These are phyloP conservation scores for Budorcas taxicolor DNA, from an alignment of 2,113 vertebrate species.

Conservation along the genomic window DNA sequence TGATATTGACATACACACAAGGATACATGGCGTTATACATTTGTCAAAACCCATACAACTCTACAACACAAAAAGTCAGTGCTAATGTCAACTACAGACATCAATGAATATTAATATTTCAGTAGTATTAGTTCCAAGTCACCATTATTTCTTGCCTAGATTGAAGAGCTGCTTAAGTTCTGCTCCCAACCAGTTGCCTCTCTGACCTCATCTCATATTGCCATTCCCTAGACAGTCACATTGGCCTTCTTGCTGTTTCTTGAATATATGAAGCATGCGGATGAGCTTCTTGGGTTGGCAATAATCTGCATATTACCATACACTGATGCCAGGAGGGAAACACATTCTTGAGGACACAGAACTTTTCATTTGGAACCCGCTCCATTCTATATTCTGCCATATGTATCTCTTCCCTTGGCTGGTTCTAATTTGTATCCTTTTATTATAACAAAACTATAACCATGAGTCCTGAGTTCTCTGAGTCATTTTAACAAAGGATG, in stretches of 20 bases:
- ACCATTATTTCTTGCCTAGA: not conserved
- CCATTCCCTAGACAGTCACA: not conserved
- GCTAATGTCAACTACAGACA: not conserved
- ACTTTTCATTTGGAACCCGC: not conserved
- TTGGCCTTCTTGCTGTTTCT: not conserved
- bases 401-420: not conserved
- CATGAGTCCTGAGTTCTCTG: not conserved
- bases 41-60: not conserved
- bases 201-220: not conserved
- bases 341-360: not conserved
- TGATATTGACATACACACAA: not conserved
- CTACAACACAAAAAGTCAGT: not conserved
- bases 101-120: not conserved
- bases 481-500: not conserved
- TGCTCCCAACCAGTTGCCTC: not conserved
- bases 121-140: not conserved
- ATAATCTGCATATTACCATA: not conserved
- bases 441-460: not conserved
- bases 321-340: not conserved
- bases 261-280: not conserved
- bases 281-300: not conserved
- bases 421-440: not conserved
- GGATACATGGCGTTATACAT: not conserved
- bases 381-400: not conserved
- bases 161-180: not conserved